These are phyloP conservation scores for Halcyon smyrnensis DNA, from an alignment of 2,797 vertebrate species.

Conservation along the genomic window DNA sequence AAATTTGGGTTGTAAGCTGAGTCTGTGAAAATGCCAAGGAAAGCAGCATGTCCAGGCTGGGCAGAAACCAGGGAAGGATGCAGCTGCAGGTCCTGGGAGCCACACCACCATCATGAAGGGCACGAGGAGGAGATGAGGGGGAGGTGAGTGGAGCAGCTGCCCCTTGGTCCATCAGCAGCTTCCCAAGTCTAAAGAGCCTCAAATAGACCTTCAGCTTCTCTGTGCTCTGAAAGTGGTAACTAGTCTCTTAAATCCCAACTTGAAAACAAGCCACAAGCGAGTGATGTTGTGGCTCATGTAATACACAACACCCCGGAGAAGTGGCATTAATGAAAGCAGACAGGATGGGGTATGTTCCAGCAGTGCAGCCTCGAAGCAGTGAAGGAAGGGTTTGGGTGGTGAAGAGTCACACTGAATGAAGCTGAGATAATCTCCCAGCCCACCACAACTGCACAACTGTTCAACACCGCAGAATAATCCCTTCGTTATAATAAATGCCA, in stretches of 20 bases:
- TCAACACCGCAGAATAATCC: neutral
- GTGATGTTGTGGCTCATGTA: neutral
- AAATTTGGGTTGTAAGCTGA: neutral
- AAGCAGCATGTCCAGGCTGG: neutral
- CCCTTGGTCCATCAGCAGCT: accelerated
- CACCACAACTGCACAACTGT: accelerated
- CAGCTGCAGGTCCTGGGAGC: neutral
- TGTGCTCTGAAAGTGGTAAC: neutral
- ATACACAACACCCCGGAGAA: accelerated
- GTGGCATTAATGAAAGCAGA: neutral
- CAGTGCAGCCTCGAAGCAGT: accelerated
- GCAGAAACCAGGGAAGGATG: accelerated
- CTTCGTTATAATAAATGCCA: neutral
- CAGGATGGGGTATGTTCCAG: accelerated
- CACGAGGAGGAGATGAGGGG: accelerated
- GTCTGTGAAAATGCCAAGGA: neutral
- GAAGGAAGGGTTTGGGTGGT: accelerated
- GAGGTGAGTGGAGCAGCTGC: neutral
- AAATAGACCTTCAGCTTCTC: neutral
- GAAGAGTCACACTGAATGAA: neutral
- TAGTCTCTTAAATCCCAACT: neutral
- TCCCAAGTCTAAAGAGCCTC: accelerated
- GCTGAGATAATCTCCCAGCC: neutral
- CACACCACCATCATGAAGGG: accelerated
- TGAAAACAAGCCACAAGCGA: accelerated